Base-by-base conservation (phyloP, 2,888 invertebrate species). In the Orthosia gracilis region DNA sequence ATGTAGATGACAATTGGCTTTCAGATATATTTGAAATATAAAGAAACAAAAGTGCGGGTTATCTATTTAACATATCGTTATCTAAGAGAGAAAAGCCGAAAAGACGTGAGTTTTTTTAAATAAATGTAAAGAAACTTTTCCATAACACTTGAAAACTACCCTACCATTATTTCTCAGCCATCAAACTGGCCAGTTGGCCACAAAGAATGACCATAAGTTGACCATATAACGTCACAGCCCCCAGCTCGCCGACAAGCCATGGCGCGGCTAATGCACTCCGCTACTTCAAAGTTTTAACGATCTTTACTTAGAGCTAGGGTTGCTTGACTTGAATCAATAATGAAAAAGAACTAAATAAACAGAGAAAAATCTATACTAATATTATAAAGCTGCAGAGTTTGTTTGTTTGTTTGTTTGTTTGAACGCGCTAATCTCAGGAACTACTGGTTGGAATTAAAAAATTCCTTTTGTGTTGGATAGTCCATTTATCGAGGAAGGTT, bases 211-310 rank as follows among this genome's bases (percentile, higher is more conserved):
- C 82, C 85, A 83, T 77, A 77, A 83, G 63, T 74, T 83, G 87
- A 85, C 83, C 85, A 76, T 67, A 52, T 67, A 68, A 77, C 73
- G 76, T 82, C 80, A 67, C 68, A 64, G 59, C 64, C 18, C 78
- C 63, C 68, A 61, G 57, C 61, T 17, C 70, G 73, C 69, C 82
- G 72, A 85, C 82, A 80, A 74, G 80, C 76, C 69, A 86, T 78
- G 64, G 69, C 69, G 77, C 69, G 83, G 90, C 93, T 95, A 95
- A 95, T 95, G 95, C 94, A 95, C 92, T 93, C 81, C 91, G 91
- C 94, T 91, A 94, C 94, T 94, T 93, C 89, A 90, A 92, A 94
- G 92, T 94, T 95, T 94, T 94, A 95, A 95, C 94, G 94, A 94
- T 94, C 92, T 93, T 94, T 92, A 91, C 93, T 93, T 88, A 91